A percentile compares a stretch with the other conserved stretches of the same genome.
phyloP scores from a whole-genome alignment of 2,113 vertebrate genomes.

The Ivindomyrus marchei region DNA sequence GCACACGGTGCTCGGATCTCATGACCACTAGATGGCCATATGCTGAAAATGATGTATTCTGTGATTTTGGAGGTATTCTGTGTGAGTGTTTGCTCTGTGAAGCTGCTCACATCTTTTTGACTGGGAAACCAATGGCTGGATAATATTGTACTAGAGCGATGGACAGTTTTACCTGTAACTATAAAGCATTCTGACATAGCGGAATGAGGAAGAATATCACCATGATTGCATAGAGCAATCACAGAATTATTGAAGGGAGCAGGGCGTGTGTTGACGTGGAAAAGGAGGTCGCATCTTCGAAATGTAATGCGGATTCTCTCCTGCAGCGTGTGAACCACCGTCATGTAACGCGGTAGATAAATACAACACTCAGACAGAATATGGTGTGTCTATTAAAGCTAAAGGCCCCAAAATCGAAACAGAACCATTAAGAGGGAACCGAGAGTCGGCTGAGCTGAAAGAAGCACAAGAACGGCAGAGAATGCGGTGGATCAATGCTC shows the following conservation, averaged over 20 bases:
- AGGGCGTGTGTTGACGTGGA: background rate
- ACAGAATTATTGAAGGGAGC: background rate
- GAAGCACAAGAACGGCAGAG: background rate
- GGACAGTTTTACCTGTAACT: background rate
- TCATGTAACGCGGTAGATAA: background rate
- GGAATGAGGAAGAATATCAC: background rate
- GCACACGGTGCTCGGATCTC: background rate
- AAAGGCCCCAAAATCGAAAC: background rate
- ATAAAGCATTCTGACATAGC: background rate
- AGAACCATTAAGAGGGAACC: background rate
- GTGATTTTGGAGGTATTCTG: background rate
- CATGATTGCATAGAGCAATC: background rate
- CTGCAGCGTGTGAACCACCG: background rate
- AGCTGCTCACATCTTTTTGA: background rate
- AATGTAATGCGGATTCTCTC: background rate
- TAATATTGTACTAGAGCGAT: background rate
- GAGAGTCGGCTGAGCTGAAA: background rate
- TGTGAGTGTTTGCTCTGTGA: background rate
- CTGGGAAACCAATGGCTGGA: background rate
- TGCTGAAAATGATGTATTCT: background rate
- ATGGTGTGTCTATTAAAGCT: background rate
- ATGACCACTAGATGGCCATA: slow-evolving; percentile 3
- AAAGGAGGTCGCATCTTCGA: background rate
- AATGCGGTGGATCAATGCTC: background rate
- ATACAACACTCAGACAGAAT: background rate